These are phyloP conservation scores for Holothuria scabra DNA, from an alignment of 53 echinoderm and acorn worm genomes.

Conservation along the genomic window DNA sequence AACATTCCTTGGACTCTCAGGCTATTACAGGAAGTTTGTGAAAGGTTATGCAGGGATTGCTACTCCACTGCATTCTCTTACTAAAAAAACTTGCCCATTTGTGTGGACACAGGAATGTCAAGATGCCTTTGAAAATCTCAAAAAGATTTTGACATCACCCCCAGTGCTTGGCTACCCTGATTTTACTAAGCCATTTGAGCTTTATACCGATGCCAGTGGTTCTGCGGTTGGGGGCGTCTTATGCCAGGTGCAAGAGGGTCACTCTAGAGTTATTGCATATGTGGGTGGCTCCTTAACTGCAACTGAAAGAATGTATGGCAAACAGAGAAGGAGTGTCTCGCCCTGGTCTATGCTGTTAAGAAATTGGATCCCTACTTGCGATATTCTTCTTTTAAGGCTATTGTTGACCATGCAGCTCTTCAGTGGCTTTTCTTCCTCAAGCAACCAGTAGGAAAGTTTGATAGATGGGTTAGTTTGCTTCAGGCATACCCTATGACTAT, in stretches of 20 bases:
- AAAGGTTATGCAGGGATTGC: slow-evolving; percentile 30
- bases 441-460: too few species aligned
- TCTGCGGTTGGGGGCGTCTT: not conserved
- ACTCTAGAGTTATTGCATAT: slow-evolving; percentile 41
- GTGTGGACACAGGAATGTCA: slow-evolving; percentile 42
- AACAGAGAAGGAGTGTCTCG: slow-evolving; percentile 55
- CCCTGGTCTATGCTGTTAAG: slow-evolving; percentile 29
- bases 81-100: slow-evolving; percentile 37
- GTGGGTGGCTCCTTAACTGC: slow-evolving; percentile 28
- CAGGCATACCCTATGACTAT: not conserved
- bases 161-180: slow-evolving; percentile 50
- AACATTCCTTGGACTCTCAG: slow-evolving; percentile 14
- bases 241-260: slow-evolving; percentile 13
- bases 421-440: too few species aligned
- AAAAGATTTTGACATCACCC: slow-evolving; percentile 36
- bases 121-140: slow-evolving; percentile 31
- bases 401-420: slow-evolving; percentile 32
- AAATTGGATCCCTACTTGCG: slow-evolving; percentile 23
- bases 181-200: slow-evolving; percentile 40
- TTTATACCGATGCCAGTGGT: slow-evolving; percentile 48
- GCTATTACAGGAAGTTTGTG: slow-evolving; percentile 50
- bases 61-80: slow-evolving; percentile 43
- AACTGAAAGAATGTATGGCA: slow-evolving; percentile 44
- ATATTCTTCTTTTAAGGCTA: slow-evolving; percentile 18
- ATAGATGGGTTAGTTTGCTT: too few species aligned